Conservation (phyloP, 2,113 vertebrate genomes). For the Nycticryphes semicollaris region DNA sequence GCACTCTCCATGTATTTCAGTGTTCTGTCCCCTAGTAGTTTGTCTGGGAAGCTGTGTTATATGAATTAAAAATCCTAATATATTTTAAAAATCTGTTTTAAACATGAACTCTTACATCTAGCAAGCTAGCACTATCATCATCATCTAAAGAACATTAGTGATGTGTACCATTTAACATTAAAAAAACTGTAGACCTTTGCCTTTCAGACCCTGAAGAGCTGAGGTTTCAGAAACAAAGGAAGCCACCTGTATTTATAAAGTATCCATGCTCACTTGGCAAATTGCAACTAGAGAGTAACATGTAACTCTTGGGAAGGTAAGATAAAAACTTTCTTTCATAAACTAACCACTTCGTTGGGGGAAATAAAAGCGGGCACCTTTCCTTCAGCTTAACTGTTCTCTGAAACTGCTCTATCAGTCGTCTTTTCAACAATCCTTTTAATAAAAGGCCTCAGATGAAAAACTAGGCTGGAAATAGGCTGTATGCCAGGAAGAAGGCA, state of each 20-base stretch:
- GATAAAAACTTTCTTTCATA: not conserved
- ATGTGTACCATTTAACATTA: not conserved
- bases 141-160: not conserved
- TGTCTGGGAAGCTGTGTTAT: not conserved
- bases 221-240: not conserved
- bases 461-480: not conserved
- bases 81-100: not conserved
- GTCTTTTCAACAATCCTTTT: not conserved
- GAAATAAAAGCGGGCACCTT: not conserved
- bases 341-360: not conserved
- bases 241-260: not conserved
- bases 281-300: not conserved
- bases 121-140: not conserved
- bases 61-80: not conserved
- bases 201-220: not conserved
- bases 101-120: not conserved
- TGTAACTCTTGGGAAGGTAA: not conserved
- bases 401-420: not conserved
- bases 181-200: accelerated
- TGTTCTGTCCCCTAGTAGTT: not conserved
- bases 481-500: not conserved
- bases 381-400: not conserved
- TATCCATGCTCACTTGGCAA: not conserved
- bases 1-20: not conserved
- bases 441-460: not conserved